These are phyloP conservation scores for Xiphophorus hellerii DNA, from an alignment of 2,113 vertebrate species.

Conservation along the genomic window DNA sequence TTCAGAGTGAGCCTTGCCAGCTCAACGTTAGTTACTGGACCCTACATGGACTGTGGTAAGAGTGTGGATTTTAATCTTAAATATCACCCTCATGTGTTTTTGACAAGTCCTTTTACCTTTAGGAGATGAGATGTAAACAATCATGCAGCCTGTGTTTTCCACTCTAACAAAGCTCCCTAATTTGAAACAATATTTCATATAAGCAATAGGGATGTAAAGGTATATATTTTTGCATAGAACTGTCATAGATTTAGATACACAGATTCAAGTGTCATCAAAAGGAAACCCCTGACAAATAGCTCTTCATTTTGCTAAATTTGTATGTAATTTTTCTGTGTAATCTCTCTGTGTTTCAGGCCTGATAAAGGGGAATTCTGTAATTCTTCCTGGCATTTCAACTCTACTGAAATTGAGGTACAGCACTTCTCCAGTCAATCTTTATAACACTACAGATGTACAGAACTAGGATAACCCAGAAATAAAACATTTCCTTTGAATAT, in stretches of 20 bases:
- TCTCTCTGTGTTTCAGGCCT: slow-evolving; percentile 68
- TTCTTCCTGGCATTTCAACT: slow-evolving; percentile 74
- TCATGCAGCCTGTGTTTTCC: neutral
- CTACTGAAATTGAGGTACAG: slow-evolving; percentile 64
- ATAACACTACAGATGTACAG: neutral
- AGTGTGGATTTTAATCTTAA: neutral
- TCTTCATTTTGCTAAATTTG: neutral
- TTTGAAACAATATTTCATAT: neutral
- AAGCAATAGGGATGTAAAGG: neutral
- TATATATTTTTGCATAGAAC: neutral
- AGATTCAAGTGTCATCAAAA: neutral
- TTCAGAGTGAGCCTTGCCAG: slow-evolving; percentile 77
- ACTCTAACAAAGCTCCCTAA: neutral
- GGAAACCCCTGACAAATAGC: neutral
- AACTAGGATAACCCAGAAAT: neutral
- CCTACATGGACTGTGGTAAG: slow-evolving; percentile 82
- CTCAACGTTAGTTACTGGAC: slow-evolving; percentile 76
- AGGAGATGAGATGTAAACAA: neutral
- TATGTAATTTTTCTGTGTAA: neutral
- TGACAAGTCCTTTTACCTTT: neutral
- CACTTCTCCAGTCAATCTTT: neutral
- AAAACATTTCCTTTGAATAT: neutral
- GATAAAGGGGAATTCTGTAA: slow-evolving; percentile 71
- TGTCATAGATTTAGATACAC: neutral
- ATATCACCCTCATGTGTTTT: neutral